Evolutionary conservation across 1,140 invertebrate species (phyloP).

Genomic region (Leptonema lineaticorne): DNA sequence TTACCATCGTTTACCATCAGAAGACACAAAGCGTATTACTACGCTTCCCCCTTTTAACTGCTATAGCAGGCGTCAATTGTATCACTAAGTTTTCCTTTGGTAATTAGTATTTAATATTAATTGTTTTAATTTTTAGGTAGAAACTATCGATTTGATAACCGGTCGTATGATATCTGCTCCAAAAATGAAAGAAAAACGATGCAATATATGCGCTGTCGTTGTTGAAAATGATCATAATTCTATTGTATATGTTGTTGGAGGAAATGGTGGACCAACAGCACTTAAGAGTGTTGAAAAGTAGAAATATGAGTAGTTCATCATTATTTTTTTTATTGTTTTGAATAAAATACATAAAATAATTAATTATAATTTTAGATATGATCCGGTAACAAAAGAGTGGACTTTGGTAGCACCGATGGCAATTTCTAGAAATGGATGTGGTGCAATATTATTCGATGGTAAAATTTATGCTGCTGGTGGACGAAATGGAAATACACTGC

Average conservation of each 20-base stretch:
- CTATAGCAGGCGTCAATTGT: too few species aligned
- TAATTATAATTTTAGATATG: not conserved
- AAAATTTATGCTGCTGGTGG: constrained; percentile 5
- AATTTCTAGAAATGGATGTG: not conserved
- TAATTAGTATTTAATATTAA: too few species aligned
- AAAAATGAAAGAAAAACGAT: not conserved
- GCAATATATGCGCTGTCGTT: not conserved
- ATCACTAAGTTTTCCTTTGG: too few species aligned
- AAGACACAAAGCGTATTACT: too few species aligned
- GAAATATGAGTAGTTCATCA: not conserved
- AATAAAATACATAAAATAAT: not conserved
- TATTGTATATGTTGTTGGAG: not conserved
- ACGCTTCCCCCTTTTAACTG: too few species aligned
- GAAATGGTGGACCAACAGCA: not conserved
- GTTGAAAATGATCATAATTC: not conserved
- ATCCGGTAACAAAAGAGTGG: not conserved
- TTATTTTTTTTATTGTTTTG: not conserved
- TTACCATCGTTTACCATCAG: too few species aligned
- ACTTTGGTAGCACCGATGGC: not conserved
- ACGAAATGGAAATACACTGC: not conserved
- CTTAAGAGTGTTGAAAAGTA: not conserved
- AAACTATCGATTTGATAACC: not conserved
- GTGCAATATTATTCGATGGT: not conserved
- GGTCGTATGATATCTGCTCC: not conserved
- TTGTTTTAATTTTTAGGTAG: not conserved